phyloP scores from a whole-genome alignment of 2,113 vertebrate species.

The Lophotis ruficrista region DNA sequence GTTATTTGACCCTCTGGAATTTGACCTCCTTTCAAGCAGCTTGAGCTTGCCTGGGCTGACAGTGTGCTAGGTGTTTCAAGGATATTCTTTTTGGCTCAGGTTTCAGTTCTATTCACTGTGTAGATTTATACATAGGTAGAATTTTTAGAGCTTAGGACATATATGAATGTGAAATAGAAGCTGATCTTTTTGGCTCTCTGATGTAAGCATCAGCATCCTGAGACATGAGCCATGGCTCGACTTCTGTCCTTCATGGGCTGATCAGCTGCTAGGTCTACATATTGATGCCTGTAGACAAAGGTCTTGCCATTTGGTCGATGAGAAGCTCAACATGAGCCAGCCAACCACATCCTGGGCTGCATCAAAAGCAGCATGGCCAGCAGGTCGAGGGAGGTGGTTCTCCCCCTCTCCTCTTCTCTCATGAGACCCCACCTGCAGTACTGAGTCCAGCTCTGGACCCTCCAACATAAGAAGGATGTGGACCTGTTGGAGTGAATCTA shows the following conservation, averaged over 20 bases:
- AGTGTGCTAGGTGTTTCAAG: not conserved
- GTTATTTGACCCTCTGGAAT: not conserved
- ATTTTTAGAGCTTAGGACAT: not conserved
- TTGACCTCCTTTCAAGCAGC: not conserved
- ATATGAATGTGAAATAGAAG: not conserved
- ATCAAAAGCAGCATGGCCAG: too few relatives aligned
- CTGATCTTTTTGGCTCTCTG: not conserved
- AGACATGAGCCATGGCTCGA: fast-evolving
- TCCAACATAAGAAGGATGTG: too few relatives aligned
- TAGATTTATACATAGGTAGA: not conserved
- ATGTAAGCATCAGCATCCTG: not conserved
- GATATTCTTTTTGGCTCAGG: not conserved
- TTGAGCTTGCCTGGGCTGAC: not conserved
- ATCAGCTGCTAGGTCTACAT: not conserved
- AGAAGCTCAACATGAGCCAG: too few relatives aligned
- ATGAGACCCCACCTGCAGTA: too few relatives aligned
- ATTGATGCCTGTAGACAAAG: not conserved
- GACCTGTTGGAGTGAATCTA: too few relatives aligned
- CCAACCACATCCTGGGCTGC: too few relatives aligned
- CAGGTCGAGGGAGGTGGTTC: too few relatives aligned
- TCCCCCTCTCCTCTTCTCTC: too few relatives aligned
- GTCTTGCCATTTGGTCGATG: not conserved
- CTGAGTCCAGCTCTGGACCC: too few relatives aligned
- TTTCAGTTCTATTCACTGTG: not conserved
- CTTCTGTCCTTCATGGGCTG: not conserved